These are phyloP conservation scores for Gymnosoma rotundatum DNA, from an alignment of 2,888 invertebrate genomes.

Conservation along the genomic window DNA sequence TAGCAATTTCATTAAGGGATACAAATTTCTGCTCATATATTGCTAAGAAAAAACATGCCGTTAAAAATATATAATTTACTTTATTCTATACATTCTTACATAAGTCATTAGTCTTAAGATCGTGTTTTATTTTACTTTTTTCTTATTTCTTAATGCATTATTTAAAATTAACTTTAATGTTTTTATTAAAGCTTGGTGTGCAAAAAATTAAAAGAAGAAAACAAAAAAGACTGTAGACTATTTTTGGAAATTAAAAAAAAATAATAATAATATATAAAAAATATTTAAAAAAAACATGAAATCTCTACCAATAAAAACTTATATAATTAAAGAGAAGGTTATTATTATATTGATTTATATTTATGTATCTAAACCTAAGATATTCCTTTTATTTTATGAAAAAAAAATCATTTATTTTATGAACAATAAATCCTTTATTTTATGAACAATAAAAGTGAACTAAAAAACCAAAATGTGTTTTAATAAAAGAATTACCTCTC, in stretches of 20 bases:
- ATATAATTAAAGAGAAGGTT: too few species aligned
- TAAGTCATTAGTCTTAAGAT: constrained; percentile 35
- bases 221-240: constrained; percentile 57
- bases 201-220: constrained; percentile 24
- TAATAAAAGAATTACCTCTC: too few species aligned
- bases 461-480: too few species aligned
- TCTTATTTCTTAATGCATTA: too few species aligned
- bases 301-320: constrained; percentile 3
- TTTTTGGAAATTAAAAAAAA: constrained; percentile 54
- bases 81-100: background rate
- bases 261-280: too few species aligned
- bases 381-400: too few species aligned
- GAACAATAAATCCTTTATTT: too few species aligned
- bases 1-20: background rate
- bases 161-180: background rate
- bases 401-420: too few species aligned
- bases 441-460: too few species aligned
- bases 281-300: constrained; percentile 16
- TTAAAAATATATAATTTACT: background rate
- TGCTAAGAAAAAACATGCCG: background rate
- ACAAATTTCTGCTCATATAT: background rate
- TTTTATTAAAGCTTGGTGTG: background rate
- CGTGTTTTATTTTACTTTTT: background rate
- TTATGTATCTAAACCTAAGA: too few species aligned
- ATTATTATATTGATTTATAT: too few species aligned